Percentiles rank a stretch among this genome's conserved stretches.
These are phyloP conservation scores for Phymorhynchus buccinoides DNA, from an alignment of 1,140 invertebrate genomes.

Conservation along the genomic window DNA sequence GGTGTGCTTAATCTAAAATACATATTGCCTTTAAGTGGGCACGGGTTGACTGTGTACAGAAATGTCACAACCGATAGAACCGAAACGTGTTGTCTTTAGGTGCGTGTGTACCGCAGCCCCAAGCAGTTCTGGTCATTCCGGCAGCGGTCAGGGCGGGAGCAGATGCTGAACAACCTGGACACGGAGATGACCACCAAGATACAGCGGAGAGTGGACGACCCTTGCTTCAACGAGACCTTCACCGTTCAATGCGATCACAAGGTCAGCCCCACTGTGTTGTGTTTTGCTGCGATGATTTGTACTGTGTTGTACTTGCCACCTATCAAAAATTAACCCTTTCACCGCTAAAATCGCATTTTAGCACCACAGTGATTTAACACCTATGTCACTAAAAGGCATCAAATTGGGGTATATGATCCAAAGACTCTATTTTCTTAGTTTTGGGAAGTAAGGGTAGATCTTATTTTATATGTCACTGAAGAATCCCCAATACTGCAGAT, in stretches of 20 bases:
- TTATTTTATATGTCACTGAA: too few species aligned
- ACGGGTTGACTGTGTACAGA: too few species aligned
- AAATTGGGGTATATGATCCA: too few species aligned
- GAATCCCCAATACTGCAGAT: too few species aligned
- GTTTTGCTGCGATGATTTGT: neutral
- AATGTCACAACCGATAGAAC: neutral
- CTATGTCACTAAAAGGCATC: too few species aligned
- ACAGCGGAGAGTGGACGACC: constrained; percentile 79
- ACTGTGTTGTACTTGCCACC: neutral
- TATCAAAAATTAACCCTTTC: too few species aligned
- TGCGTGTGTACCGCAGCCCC: constrained; percentile 52
- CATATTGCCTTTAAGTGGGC: too few species aligned
- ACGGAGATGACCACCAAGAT: constrained; percentile 69
- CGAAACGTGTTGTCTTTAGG: constrained; percentile 24
- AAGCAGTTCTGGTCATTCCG: constrained; percentile 53
- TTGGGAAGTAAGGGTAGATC: too few species aligned
- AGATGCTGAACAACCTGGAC: constrained; percentile 54
- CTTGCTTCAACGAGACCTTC: constrained; percentile 83
- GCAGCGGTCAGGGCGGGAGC: constrained; percentile 43
- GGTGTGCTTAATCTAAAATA: too few species aligned
- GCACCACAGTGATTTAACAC: too few species aligned
- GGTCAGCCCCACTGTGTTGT: neutral
- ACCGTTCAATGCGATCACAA: constrained; percentile 77
- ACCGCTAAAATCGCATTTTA: too few species aligned
- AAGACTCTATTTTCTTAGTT: too few species aligned